Evolutionary conservation across 2,888 invertebrate species (phyloP), one percentile per base, ranked within the genome.

Genomic region (Archips xylosteana): DNA sequence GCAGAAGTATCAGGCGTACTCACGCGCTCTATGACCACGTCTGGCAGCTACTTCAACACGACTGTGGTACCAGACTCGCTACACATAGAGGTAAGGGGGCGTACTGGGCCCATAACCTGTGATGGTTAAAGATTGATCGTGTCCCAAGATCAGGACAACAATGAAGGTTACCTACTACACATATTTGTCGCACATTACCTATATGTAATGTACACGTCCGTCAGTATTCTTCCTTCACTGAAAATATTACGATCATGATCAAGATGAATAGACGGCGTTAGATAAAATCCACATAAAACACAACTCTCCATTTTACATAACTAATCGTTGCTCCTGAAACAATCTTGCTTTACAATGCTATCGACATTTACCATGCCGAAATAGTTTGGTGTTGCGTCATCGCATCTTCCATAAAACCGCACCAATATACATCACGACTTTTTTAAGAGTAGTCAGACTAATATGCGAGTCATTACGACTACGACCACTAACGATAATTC

Each of bases 1-100:
- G 90, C 94, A 0, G 97, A 97, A 79, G 95, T 97, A 15, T 89
- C 95, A 70, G 95, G 95, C 0, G 95, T 97, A 32, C 90, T 97
- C 67, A 89, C 95, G 13, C 95, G 96, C 13, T 97, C 97, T 82
- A 95, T 98, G 39, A 76, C 77, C 8, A 78, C 90, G 1, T 87
- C 91, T 95, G 60, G 88, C 94, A 78, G 64, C 4, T 84, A 84
- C 71, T 86, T 95, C 81, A 82, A 87, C 64, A 78, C 94, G 78
- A 85, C 86, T 63, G 78, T 88, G 63, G 72, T 90, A 42, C 89
- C 89, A 2, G 89, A 93, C 85, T 83, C 94, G 0, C 81, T 94
- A 69, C 91, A 92, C 70, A 86, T 94, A 70, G 94, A 94, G 89
- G 94, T 94, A 80, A 81, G 51, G 13, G 54, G 15, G 6, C 9